phyloP scores from a whole-genome alignment of 2,113 vertebrate genomes.

The Origma solitaria region DNA sequence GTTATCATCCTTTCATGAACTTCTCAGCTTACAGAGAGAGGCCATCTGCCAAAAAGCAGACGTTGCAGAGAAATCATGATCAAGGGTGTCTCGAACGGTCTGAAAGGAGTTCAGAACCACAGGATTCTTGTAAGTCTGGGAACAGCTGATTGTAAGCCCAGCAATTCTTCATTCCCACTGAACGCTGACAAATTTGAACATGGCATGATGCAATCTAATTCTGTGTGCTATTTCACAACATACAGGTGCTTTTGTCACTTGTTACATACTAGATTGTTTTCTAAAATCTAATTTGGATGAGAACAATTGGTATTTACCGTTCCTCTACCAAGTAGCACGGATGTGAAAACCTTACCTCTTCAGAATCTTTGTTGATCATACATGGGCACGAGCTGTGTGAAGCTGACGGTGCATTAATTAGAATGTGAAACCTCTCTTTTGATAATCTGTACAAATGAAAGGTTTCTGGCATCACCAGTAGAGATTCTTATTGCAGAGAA shows the following conservation, averaged over 20 bases:
- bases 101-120: neutral
- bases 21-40: neutral
- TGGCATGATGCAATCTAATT: neutral
- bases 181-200: neutral
- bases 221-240: neutral
- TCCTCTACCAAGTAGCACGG: neutral
- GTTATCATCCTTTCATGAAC: neutral
- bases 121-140: neutral
- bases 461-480: neutral
- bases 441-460: neutral
- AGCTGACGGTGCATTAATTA: conserved; percentile 18
- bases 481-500: neutral
- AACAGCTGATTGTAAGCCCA: neutral
- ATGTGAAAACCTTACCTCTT: neutral
- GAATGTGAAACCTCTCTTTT: neutral
- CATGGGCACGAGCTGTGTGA: neutral
- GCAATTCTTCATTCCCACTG: neutral
- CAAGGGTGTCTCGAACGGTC: rapidly evolving
- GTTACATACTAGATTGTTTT: neutral
- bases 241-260: neutral
- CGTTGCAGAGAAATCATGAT: neutral
- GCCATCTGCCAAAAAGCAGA: neutral
- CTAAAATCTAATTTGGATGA: neutral
- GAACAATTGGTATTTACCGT: neutral
- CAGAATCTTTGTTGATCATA: neutral